Evolutionary conservation across 53 echinoderm and acorn worm species (phyloP), one percentile per base, ranked within the genome.

Genomic region (Echinarachnius parma): DNA sequence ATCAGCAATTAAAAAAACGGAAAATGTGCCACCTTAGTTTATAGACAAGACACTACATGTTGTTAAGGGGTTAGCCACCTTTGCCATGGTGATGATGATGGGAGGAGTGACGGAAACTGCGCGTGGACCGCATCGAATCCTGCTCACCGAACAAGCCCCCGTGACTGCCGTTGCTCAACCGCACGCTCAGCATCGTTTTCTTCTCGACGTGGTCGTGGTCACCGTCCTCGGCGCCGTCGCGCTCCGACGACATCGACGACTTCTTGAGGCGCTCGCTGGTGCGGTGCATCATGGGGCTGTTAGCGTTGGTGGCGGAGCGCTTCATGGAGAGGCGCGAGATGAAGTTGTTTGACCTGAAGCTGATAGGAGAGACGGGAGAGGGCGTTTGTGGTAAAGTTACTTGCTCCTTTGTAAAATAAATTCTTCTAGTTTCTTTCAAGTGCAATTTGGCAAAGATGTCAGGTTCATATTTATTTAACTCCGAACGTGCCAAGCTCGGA

Each of bases 261-360:
- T 88, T 88, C 54, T 88, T 88, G 49, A 86, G 62, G 26, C 87
- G 84, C 62, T 92, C 92, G 75, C 92, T 87, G 80, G 83, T 87
- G n/a, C 94, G 89, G 36, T 90, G 89, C 54, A 86, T 76, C 90
- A 89, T 86, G 9, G 89, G 86, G 32, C 87, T 84, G 69, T 93
- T 86, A 61, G 80, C 66, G 29, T 75, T 76, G 78, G 89, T 86
- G 78, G 89, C 83, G 66, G 54, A 76, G 53, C 94, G 83, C 76
- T 93, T 93, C 77, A 93, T 93, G 61, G 94, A 93, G 60, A 93
- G 84, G 39, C 94, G 77, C 3, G 94, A 93, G 46, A 93, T 93
- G 46, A 93, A 84, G 55, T 83, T 93, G 78, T 90, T 93, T 25
- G 89, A 90, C 52, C 94, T 72, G 78, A 93, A 93, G 84, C 94